Base-by-base conservation (phyloP, 2,797 vertebrate species). In the Anas flavirostris region DNA sequence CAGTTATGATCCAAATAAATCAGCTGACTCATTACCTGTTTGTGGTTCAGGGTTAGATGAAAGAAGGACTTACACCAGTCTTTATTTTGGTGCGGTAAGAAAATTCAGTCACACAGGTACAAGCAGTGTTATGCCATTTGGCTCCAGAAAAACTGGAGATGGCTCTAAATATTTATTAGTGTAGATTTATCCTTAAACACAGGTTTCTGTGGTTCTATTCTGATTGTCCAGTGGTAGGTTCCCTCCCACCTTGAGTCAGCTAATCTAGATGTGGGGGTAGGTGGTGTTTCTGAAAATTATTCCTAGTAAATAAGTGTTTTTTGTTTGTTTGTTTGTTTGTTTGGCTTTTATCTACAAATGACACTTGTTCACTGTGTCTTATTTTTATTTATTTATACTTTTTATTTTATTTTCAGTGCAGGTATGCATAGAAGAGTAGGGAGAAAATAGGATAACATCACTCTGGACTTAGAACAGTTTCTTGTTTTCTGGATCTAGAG, bases 381-480 rank as follows among this genome's bases (percentile, higher is more conserved):
- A 50, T 50, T 50, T 50, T 25, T 50, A 50, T 50, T 50, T 23
- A 22, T 23, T 48, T 48, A 25, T 48, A 48, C 12, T 48, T 48
- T 48, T 25, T 48, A 48, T 81, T 82, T 39, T 16, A 26, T 44
- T 12, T 63, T 41, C 31, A 19, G 9, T 7, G 44, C 8, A 78
- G 50, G 37, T 85, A 10, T 3, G n/a, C 12, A 55, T 8, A 10
- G 5, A 58, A 19, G 3, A 37, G 7, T 4, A 60, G 12, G 4
- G 3, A 80, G 12, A 67, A 8, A 60, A 64, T 3, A 58, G 1
- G 0, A 2, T 1, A 37, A 1, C 16, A 79, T n/a, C 33, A 18
- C 15, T 10, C 16, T 46, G 44, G 29, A 37, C 7, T 31, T 53
- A 52, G 15, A 66, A 41, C 31, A 43, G n/a, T 59, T 88, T 17